These are phyloP conservation scores for Urocyon cinereoargenteus DNA, from an alignment of 2,797 vertebrate species.

Conservation along the genomic window DNA sequence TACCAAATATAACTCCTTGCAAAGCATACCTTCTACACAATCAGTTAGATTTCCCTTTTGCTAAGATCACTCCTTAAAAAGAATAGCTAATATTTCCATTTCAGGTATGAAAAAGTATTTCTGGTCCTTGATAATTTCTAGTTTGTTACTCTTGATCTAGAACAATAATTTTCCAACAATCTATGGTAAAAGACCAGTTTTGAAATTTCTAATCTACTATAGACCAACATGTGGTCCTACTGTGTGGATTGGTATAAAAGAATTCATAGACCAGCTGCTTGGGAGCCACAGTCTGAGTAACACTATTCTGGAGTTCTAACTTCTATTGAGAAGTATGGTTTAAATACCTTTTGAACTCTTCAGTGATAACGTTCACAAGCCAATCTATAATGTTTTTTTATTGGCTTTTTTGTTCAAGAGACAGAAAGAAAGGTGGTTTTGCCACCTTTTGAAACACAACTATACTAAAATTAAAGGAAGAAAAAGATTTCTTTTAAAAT, in stretches of 20 bases:
- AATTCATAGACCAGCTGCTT: background rate
- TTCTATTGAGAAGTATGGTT: background rate
- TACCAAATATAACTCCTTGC: background rate
- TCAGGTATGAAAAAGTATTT: slow-evolving; percentile 43
- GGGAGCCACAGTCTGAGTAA: background rate
- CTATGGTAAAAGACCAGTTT: background rate
- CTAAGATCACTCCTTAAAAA: slow-evolving; percentile 31
- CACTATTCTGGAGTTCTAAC: background rate
- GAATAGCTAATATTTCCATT: slow-evolving; percentile 36
- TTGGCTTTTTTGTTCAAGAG: slow-evolving; percentile 30
- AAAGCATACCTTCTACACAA: background rate
- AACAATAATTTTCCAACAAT: background rate
- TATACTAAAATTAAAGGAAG: slow-evolving; percentile 41
- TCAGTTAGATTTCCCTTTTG: slow-evolving; percentile 18
- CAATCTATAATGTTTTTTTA: slow-evolving; percentile 8
- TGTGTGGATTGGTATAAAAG: background rate
- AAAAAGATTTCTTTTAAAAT: slow-evolving; percentile 43
- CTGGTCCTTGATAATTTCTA: background rate
- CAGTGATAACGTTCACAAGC: background rate
- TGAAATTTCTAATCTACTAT: background rate
- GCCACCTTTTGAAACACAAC: slow-evolving; percentile 11
- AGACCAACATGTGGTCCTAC: background rate
- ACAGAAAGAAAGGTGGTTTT: slow-evolving; percentile 7
- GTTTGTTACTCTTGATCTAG: slow-evolving; percentile 15
- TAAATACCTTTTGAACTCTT: slow-evolving; percentile 5